These are phyloP conservation scores for Drosophila pallidifrons DNA, from an alignment of 1,140 invertebrate species.

Conservation along the genomic window DNA sequence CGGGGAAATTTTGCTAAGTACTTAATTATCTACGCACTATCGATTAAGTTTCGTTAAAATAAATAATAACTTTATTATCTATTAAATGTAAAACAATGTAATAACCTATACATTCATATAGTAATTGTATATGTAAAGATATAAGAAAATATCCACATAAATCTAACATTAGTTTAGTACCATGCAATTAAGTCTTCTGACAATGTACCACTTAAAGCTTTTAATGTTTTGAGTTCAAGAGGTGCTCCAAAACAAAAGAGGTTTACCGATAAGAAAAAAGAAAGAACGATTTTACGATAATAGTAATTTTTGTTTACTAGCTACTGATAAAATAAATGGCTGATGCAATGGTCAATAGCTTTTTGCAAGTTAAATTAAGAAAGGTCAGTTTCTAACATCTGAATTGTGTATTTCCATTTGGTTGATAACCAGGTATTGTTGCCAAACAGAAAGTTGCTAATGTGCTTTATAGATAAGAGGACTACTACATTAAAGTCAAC, in stretches of 20 bases:
- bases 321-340: not conserved
- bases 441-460: too few species aligned
- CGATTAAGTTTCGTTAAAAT: too few species aligned
- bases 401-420: not conserved
- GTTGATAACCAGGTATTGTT: not conserved
- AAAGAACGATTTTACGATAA: not conserved
- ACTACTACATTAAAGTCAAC: not conserved
- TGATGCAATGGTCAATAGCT: not conserved
- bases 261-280: not conserved
- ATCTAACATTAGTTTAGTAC: not conserved
- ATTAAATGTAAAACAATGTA: too few species aligned
- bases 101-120: too few species aligned
- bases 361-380: not conserved
- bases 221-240: not conserved
- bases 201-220: not conserved
- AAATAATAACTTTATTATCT: too few species aligned
- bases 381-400: conserved; percentile 5
- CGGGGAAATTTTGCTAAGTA: too few species aligned
- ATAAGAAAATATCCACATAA: not conserved
- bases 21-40: not conserved
- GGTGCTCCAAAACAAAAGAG: not conserved
- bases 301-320: not conserved
- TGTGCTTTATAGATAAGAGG: too few species aligned
- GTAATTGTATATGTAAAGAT: too few species aligned
- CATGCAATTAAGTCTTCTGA: not conserved